phyloP scores from a whole-genome alignment of 2,888 invertebrate species.

The Pycnomerus fuliginosus region DNA sequence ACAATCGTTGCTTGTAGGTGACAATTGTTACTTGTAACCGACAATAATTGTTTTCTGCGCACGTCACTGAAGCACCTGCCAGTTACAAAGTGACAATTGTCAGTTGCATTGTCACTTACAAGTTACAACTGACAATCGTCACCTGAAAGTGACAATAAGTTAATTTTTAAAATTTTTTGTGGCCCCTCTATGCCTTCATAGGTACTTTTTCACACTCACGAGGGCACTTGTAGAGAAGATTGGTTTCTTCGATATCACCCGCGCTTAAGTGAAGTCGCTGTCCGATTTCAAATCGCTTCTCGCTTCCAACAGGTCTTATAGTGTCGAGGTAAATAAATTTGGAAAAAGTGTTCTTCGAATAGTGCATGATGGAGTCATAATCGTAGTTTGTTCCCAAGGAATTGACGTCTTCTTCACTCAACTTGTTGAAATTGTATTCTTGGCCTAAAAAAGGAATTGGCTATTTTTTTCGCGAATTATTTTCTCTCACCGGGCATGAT shows the following conservation, averaged over 20 bases:
- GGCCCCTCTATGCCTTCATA: no score
- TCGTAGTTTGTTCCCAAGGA: conserved; percentile 92
- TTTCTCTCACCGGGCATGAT: conserved; percentile 97
- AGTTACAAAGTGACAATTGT: conserved; percentile 1
- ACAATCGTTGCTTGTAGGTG: no score
- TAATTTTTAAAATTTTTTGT: no score
- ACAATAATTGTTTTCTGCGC: conserved; percentile 85
- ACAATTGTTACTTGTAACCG: no score
- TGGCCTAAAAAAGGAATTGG: conserved; percentile 88
- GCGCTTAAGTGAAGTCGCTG: conserved; percentile 86
- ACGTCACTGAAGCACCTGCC: conserved; percentile 61
- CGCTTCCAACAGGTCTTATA: conserved; percentile 77
- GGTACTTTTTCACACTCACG: no score
- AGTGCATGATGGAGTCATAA: conserved; percentile 98
- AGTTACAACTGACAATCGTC: no score
- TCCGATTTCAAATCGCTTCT: conserved; percentile 87
- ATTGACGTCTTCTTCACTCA: conserved; percentile 92
- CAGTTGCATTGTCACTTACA: no score
- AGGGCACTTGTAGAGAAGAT: conserved; percentile 90
- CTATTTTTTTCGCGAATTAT: no score
- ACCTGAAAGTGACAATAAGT: no score
- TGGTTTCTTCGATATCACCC: conserved; percentile 95
- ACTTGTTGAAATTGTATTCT: conserved; percentile 97
- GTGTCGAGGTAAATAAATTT: conserved; percentile 92
- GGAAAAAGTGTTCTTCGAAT: conserved; percentile 95